Evolutionary conservation across 2,888 invertebrate genomes (phyloP), one percentile per base, ranked within the genome.

Genomic region (Tethea ocularis): DNA sequence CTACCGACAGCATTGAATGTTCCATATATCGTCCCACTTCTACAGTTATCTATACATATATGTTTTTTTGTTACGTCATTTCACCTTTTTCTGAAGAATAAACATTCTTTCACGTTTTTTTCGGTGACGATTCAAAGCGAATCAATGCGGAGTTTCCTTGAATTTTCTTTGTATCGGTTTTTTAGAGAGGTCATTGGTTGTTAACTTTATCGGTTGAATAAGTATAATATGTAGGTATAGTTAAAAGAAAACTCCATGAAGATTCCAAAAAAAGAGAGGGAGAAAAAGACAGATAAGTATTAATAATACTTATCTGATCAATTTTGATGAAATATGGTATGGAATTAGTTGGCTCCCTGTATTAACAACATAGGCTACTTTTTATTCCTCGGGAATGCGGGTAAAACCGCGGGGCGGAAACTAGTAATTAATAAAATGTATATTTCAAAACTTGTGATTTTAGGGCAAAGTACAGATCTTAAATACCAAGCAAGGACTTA

Each of bases 1-100:
- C 68, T 61, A 63, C 62, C 57, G 64, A 67, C 62, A 61, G 57
- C 64, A 59, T 63, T 67, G 59, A 62, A 61, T 64, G 63, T 20
- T 54, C 22, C 33, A 5, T 54, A 54, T 33, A 54, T 54, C 33
- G 17, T 29, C 13, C 41, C 46, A 20, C 46, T 29, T 10, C 17
- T 24, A 20, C n/a, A 53, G 8, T 38, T 38, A 38, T 17, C 26
- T 29, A 53, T 53, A 29, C 52, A 17, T n/a, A n/a, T n/a, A 20
- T 46, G 46, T 7, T 17, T 20, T 46, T 38, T 46, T 46, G 20
- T 46, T 46, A 20, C 20, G 46, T 46, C 20, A 46, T 46, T 46
- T 46, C 46, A 46, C 20, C 46, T 46, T 57, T 57, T 56, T 51
- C 51, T 52, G 41, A 38, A 53, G 53, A 57, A 53, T 41, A 59